phyloP scores from a whole-genome alignment of 1,140 invertebrate species.

The Ephestia elutella region DNA sequence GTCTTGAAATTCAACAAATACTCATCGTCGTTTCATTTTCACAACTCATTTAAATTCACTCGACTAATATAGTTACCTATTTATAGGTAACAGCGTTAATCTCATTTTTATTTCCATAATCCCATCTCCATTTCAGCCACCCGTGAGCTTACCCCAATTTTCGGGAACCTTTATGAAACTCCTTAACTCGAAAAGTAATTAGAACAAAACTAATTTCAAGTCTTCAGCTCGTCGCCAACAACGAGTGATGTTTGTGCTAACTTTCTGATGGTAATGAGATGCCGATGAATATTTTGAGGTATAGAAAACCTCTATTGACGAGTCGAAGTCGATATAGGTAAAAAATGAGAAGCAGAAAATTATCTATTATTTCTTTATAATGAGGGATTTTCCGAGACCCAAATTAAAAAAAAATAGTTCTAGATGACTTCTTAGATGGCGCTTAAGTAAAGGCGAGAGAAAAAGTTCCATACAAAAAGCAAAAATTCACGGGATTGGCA shows the following conservation, averaged over 20 bases:
- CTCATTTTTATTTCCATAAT: conserved; percentile 5
- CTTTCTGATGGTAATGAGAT: conserved; percentile 5
- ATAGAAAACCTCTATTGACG: neutral
- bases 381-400: too few species aligned
- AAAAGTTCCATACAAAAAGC: too few species aligned
- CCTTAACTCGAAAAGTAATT: conserved; percentile 50
- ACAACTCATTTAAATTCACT: too few species aligned
- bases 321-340: neutral
- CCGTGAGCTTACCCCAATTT: conserved; percentile 14
- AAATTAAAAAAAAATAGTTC: too few species aligned
- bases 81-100: neutral
- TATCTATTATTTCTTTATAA: too few species aligned
- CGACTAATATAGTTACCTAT: neutral
- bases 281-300: neutral
- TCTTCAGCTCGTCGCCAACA: conserved; percentile 32
- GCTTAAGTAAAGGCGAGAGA: too few species aligned
- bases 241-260: conserved; percentile 30
- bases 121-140: conserved; percentile 3
- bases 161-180: conserved; percentile 24
- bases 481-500: too few species aligned
- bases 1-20: too few species aligned
- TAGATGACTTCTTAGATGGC: too few species aligned
- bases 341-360: too few species aligned
- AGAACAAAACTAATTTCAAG: conserved; percentile 49
- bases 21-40: too few species aligned